Base-by-base conservation (phyloP, 2,888 invertebrate genomes). In the Eretmocerus hayati region DNA sequence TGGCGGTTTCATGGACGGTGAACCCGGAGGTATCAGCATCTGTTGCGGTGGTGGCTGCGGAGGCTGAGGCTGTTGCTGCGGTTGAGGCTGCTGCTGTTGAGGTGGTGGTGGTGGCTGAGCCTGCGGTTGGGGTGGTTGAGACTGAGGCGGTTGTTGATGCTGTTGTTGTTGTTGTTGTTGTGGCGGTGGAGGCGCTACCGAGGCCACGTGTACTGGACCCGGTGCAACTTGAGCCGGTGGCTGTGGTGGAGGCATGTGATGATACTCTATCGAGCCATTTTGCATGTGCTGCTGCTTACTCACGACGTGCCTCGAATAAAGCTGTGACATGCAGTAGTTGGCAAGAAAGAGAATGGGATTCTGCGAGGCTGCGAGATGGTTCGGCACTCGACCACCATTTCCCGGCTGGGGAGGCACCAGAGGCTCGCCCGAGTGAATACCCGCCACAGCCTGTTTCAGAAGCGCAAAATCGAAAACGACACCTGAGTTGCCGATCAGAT, bases 251-350 rank as follows among this genome's bases (percentile, higher is more conserved):
- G 68, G 64, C 50, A 63, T 61, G 21, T 63, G 61, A 41, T 66
- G 63, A 49, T 72, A 72, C 48, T 74, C 73, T 41, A 72, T 67
- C 42, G 69, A 66, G 23, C 79, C 79, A 63, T 79, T 81, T 43
- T 75, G 73, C 56, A 75, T 63, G 36, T 76, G 74, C 57, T 77
- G 77, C 58, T 79, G 79, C 62, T 79, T 80, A 51, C 77, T 75
- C 19, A 81, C 67, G 23, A 82, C 76, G 62, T 81, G 81, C 37
- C 83, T 76, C 49, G 82, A 80, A 67, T 83, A 84, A 52, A 85
- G 67, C 64, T 83, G 84, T 16, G 83, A 83, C 77, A 84, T 81
- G 69, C 86, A 87, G 65, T 85, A 86, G 66, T 87, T 87, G 45
- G 84, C 84, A 53, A 87, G 75, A 63, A 86, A 80, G 56, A 86